Evolutionary conservation across 2,888 invertebrate genomes (phyloP).

Genomic region (Melikaiella ostensackeni): DNA sequence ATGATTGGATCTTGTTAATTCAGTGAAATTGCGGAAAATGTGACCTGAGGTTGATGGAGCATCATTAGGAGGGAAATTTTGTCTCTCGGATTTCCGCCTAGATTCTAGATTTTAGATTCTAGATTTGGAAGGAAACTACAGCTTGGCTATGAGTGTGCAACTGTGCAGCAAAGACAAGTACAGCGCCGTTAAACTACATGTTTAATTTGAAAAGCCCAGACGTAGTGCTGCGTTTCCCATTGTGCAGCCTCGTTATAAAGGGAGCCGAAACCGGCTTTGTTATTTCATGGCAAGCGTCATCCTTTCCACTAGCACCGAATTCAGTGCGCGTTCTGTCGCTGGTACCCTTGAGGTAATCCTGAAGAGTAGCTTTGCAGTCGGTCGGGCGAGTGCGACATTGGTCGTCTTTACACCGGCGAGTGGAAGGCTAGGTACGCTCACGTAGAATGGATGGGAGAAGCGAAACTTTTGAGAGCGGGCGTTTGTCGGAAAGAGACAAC

Average conservation of each 20-base stretch:
- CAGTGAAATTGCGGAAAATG: background rate
- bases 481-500: too few species aligned
- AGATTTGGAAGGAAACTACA: background rate
- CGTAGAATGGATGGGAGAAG: too few species aligned
- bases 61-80: conserved; percentile 12
- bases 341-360: conserved; percentile 57
- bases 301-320: conserved; percentile 49
- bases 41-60: background rate
- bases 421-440: too few species aligned
- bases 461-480: too few species aligned
- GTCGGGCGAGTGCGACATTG: too few species aligned
- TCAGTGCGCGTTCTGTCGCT: conserved; percentile 29
- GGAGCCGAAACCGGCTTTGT: conserved; percentile 68
- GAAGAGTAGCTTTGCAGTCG: conserved; percentile 60
- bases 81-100: background rate
- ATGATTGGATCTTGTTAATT: background rate
- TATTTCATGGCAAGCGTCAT: conserved; percentile 64
- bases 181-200: conserved; percentile 64
- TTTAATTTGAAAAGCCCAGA: conserved; percentile 69
- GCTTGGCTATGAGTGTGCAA: conserved; percentile 8
- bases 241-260: conserved; percentile 66
- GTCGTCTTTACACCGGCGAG: too few species aligned
- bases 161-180: conserved; percentile 39
- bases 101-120: background rate
- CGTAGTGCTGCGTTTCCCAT: conserved; percentile 58